These are phyloP conservation scores for Pica pica DNA, from an alignment of 2,113 vertebrate species.

Conservation along the genomic window DNA sequence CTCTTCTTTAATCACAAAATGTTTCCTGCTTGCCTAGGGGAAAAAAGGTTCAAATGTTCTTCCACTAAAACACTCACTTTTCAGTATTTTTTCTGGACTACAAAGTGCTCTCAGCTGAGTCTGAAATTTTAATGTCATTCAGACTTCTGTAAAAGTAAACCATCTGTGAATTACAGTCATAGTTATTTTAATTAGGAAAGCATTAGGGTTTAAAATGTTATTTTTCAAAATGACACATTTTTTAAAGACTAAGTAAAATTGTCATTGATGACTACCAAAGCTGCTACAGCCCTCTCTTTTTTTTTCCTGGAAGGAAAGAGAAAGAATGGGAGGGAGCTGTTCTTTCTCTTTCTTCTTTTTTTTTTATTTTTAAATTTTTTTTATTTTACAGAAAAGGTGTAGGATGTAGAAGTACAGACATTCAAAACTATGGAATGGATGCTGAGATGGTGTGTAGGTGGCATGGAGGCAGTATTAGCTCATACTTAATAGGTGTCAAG, in stretches of 20 bases:
- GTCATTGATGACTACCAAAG: constrained; percentile 63
- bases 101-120: constrained; percentile 28
- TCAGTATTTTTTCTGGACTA: constrained; percentile 8
- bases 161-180: constrained; percentile 65
- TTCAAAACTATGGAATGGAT: constrained; percentile 12
- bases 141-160: constrained; percentile 53
- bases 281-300: background rate
- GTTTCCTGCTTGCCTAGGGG: background rate
- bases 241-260: constrained; percentile 57
- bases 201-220: constrained; percentile 46
- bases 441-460: constrained; percentile 43
- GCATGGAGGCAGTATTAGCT: constrained; percentile 47
- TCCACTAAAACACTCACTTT: background rate
- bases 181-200: constrained; percentile 65
- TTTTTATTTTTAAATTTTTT: background rate
- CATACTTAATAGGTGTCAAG: constrained; percentile 53
- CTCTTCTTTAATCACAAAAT: background rate
- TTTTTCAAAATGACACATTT: constrained; percentile 63
- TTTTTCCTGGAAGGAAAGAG: background rate
- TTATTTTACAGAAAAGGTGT: background rate
- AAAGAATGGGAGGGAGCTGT: background rate
- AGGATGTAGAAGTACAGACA: constrained; percentile 58
- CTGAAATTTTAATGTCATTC: constrained; percentile 58
- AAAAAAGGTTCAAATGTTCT: background rate
- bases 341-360: background rate